Conservation (phyloP, 2,113 vertebrate genomes). For the Trichechus manatus region DNA sequence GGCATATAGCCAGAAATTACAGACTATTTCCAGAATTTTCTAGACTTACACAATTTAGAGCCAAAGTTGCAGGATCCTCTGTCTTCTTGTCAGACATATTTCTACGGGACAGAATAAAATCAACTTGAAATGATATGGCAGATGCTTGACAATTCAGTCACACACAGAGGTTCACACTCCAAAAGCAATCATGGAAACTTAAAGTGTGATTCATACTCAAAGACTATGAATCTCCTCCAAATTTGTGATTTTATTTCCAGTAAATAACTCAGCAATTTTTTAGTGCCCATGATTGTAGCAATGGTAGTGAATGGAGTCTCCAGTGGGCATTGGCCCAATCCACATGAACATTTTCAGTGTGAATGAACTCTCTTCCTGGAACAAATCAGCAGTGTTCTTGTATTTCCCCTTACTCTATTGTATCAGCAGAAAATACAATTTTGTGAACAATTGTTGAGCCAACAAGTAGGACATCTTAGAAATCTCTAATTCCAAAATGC, state of each 20-base stretch:
- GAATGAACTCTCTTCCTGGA: slow-evolving; percentile 39
- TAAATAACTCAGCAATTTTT: slow-evolving; percentile 54
- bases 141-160: slow-evolving; percentile 60
- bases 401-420: background rate
- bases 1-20: background rate
- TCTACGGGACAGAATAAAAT: slow-evolving; percentile 40
- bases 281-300: background rate
- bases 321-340: background rate
- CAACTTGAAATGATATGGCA: slow-evolving; percentile 62
- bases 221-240: background rate
- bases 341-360: background rate
- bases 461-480: background rate
- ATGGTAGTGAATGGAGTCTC: slow-evolving; percentile 16
- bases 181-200: slow-evolving; percentile 65
- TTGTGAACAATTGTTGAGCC: background rate
- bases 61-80: slow-evolving; percentile 20
- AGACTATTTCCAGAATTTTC: slow-evolving; percentile 51
- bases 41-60: slow-evolving; percentile 11
- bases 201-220: slow-evolving; percentile 58
- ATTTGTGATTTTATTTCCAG: slow-evolving; percentile 25
- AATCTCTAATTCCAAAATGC: background rate
- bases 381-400: slow-evolving; percentile 50
- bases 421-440: slow-evolving; percentile 31
- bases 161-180: slow-evolving; percentile 19
- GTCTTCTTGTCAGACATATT: slow-evolving; percentile 51